These are phyloP conservation scores for Drosophila pseudoobscura DNA, from an alignment of 1,140 invertebrate species.

Conservation along the genomic window DNA sequence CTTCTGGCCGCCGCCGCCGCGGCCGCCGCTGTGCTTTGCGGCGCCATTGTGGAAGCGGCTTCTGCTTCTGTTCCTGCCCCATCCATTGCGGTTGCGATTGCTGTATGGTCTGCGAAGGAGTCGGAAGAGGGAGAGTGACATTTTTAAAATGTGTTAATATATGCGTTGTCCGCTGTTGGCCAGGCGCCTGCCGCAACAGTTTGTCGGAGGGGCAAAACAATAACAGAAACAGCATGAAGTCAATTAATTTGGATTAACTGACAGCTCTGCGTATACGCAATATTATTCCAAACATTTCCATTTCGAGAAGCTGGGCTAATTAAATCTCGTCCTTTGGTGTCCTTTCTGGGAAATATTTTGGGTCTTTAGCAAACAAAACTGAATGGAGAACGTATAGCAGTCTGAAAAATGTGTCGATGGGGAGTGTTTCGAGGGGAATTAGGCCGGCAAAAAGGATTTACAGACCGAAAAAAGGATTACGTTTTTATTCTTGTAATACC, in stretches of 20 bases:
- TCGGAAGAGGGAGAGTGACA: conserved; percentile 26
- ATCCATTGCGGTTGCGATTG: conserved; percentile 2
- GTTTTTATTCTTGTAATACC: no score
- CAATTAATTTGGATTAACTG: conserved; percentile 75
- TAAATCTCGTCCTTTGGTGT: conserved; percentile 22
- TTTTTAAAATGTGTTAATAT: conserved; percentile 81
- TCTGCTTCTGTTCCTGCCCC: conserved; percentile 9
- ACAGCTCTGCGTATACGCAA: conserved; percentile 71
- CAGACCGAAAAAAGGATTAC: no score
- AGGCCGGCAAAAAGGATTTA: no score
- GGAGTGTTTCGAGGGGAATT: no score
- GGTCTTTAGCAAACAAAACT: not conserved
- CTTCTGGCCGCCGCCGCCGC: conserved; percentile 22
- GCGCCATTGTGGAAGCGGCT: conserved; percentile 27
- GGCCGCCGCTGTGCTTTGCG: conserved; percentile 25
- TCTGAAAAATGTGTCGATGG: no score
- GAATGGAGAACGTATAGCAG: not conserved
- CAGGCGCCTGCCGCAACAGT: conserved; percentile 23
- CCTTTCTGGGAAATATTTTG: conserved; percentile 4
- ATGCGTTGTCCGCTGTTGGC: conserved; percentile 46
- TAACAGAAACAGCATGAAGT: conserved; percentile 79
- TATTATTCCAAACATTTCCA: conserved; percentile 62
- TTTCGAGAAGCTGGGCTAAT: conserved; percentile 48
- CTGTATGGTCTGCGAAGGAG: conserved; percentile 22
- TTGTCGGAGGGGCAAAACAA: conserved; percentile 60